These are phyloP conservation scores for Cryptophagus acutangulus DNA, from an alignment of 2,888 invertebrate species.

Conservation along the genomic window DNA sequence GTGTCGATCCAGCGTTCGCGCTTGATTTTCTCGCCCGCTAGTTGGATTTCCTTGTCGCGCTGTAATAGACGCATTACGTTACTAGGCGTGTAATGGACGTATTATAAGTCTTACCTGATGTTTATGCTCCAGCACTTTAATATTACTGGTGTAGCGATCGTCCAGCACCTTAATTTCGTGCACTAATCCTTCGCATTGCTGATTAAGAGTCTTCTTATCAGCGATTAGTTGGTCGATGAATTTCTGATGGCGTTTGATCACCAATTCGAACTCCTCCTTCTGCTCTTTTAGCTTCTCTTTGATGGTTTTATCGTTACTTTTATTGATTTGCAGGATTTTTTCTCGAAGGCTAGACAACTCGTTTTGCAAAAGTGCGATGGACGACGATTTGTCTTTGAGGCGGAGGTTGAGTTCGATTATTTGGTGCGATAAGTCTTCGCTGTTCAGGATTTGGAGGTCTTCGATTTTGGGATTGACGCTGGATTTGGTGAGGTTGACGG, in stretches of 20 bases:
- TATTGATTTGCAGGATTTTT: constrained; percentile 43
- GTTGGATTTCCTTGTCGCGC: constrained; percentile 69
- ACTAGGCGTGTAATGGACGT: too few species aligned
- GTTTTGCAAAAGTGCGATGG: constrained; percentile 56
- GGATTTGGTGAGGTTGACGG: constrained; percentile 39
- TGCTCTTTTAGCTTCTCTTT: constrained; percentile 52
- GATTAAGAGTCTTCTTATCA: constrained; percentile 73
- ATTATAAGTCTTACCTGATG: constrained; percentile 70
- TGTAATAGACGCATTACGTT: too few species aligned
- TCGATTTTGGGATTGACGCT: constrained; percentile 52
- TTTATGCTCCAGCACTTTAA: constrained; percentile 68
- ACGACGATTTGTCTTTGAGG: constrained; percentile 57
- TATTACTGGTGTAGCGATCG: constrained; percentile 58
- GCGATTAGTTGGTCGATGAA: constrained; percentile 77
- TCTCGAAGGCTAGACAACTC: constrained; percentile 57
- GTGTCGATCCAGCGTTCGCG: constrained; percentile 77
- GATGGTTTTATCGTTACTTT: constrained; percentile 45
- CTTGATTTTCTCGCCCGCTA: constrained; percentile 69
- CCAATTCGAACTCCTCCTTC: constrained; percentile 67
- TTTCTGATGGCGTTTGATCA: constrained; percentile 72
- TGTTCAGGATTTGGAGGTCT: constrained; percentile 52
- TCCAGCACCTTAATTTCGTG: constrained; percentile 62
- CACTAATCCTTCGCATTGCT: constrained; percentile 66
- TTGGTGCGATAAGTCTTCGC: constrained; percentile 58
- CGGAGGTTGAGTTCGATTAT: constrained; percentile 58